A percentile compares a stretch with the other conserved stretches of the same genome.
These are phyloP conservation scores for Tragelaphus oryx DNA, from an alignment of 2,797 vertebrate species.

Conservation along the genomic window DNA sequence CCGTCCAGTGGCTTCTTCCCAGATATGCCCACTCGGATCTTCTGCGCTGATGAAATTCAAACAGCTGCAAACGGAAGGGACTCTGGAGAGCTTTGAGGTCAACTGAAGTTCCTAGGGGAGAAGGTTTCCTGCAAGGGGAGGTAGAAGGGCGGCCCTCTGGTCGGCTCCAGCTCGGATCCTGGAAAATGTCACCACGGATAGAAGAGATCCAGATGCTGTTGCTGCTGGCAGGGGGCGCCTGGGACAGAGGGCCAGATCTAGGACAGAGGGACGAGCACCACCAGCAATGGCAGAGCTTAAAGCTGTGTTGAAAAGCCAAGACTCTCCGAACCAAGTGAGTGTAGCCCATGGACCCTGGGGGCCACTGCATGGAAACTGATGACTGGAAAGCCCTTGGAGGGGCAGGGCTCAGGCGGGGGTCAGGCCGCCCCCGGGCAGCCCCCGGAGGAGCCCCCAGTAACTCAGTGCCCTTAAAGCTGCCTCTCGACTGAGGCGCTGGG, in stretches of 20 bases:
- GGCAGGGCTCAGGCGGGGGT: background rate
- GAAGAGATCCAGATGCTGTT: background rate
- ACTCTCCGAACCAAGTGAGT: background rate
- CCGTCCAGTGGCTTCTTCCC: background rate
- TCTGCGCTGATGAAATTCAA: background rate
- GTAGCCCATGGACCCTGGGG: background rate
- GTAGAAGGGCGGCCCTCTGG: background rate
- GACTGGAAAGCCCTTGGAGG: fast-evolving
- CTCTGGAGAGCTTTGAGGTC: background rate
- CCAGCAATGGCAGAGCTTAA: background rate
- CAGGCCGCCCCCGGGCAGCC: background rate
- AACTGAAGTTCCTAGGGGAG: background rate
- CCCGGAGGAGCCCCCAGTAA: fast-evolving
- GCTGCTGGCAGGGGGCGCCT: background rate
- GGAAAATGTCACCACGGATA: background rate
- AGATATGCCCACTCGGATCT: fast-evolving
- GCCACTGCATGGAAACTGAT: background rate
- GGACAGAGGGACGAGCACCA: fast-evolving
- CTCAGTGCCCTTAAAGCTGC: too few species aligned
- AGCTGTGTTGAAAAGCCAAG: background rate
- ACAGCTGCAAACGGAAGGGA: fast-evolving
- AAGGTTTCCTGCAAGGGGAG: background rate
- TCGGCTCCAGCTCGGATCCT: background rate
- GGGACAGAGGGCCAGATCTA: background rate
- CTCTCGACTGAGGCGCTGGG: fast-evolving